phyloP scores from a whole-genome alignment of 1,140 invertebrate species.

The Amphibalanus amphitrite region DNA sequence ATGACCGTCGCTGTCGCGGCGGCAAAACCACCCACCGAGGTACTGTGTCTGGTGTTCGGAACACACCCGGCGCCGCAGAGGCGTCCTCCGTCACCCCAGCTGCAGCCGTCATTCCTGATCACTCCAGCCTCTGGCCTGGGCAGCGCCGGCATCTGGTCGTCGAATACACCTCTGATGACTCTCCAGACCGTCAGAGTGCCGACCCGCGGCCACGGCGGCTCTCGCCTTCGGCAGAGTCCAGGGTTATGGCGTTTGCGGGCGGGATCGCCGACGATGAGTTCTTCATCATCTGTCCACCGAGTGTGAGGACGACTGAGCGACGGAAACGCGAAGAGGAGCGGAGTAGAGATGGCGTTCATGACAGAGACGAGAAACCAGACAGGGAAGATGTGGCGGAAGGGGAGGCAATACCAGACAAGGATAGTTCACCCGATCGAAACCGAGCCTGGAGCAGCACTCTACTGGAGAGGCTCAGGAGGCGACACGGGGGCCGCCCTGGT shows the following conservation, averaged over 20 bases:
- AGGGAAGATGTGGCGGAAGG: too few relatives aligned
- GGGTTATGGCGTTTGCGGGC: neutral
- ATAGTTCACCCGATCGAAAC: too few relatives aligned
- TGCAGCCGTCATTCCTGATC: too few relatives aligned
- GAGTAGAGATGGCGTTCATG: too few relatives aligned
- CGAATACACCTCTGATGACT: neutral
- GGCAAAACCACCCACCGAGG: neutral
- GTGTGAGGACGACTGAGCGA: neutral
- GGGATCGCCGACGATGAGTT: neutral
- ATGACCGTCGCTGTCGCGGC: too few relatives aligned
- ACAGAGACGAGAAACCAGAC: neutral
- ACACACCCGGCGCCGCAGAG: too few relatives aligned
- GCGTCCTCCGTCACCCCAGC: too few relatives aligned
- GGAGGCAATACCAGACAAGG: too few relatives aligned
- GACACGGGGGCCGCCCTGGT: too few relatives aligned
- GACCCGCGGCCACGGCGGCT: neutral
- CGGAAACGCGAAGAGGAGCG: neutral
- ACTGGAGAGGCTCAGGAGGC: neutral
- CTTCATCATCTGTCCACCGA: neutral
- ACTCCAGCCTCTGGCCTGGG: neutral
- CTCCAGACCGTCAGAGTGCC: neutral
- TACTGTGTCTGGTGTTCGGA: neutral
- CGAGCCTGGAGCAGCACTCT: neutral
- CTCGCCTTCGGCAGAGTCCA: neutral
- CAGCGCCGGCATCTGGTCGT: neutral